Evolutionary conservation across 2,888 invertebrate species (phyloP), one percentile per base, ranked within the genome.

Genomic region (Tachina grossa): DNA sequence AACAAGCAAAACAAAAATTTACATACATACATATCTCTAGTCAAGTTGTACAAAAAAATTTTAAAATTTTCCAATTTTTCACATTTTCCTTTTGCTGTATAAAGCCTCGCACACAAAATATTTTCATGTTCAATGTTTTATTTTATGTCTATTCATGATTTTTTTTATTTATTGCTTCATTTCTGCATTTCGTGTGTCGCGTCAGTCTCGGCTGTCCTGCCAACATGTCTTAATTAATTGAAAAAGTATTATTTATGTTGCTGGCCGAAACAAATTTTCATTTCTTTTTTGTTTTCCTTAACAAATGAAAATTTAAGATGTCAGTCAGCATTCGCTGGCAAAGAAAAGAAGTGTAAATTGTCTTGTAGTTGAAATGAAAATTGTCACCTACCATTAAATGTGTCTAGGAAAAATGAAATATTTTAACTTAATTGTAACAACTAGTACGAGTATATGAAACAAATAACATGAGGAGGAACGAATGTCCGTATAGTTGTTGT

Each of bases 351-450:
- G 77, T 78, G 83, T 78, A 78, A 83, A 83, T 72, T 83, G 83
- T 83, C 83, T 78, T 78, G 83, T 83, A 83, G 77, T 78, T 66
- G 72, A 83, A 85, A 85, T 77, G 76, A 75, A 85, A 83, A 85
- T 85, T 85, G 85, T 85, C 85, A 85, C 75, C 85, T 76, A 55
- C 75, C 83, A 85, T 85, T 83, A 74, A 85, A 80, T 39, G 83
- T 85, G 83, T 83, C 83, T 55, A 19, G 41, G n/a, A 47, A 55
- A 85, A 85, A 80, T 85, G 85, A 85, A 85, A 85, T 85, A 85
- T 83, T 85, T 85, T 68, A 61, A 80, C 61, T 85, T 85, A 85
- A 85, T 85, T 85, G 85, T 85, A 85, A 76, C 85, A 83, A 76
- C 69, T 79, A 72, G 31, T 31, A 31, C 31, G 4, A 3, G 31